These are phyloP conservation scores for Nesoenas mayeri DNA, from an alignment of 2,113 vertebrate genomes.

Conservation along the genomic window DNA sequence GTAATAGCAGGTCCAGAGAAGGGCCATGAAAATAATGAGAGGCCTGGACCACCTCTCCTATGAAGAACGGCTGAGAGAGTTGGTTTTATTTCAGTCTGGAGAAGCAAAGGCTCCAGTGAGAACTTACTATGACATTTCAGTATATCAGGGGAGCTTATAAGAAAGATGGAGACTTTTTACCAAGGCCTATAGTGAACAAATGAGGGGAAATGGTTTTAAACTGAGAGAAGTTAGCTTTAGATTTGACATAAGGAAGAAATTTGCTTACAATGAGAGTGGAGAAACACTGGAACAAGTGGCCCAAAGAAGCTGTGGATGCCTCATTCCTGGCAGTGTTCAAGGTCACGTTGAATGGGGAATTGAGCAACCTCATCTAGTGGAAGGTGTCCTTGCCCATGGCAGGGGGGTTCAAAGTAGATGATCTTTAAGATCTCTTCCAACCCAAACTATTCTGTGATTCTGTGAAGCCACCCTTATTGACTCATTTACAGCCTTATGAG, in stretches of 20 bases:
- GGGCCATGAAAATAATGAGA: neutral
- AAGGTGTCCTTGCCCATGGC: fast-evolving
- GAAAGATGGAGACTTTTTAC: neutral
- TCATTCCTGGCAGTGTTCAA: neutral
- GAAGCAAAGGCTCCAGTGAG: neutral
- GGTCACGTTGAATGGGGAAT: fast-evolving
- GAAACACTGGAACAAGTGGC: neutral
- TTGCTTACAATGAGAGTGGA: fast-evolving
- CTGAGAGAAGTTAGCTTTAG: neutral
- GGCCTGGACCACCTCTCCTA: fast-evolving
- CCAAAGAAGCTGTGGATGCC: neutral
- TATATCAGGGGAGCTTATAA: neutral
- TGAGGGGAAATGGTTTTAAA: neutral
- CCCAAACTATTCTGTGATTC: neutral
- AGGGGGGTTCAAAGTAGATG: neutral
- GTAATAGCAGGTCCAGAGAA: fast-evolving
- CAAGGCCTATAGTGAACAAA: fast-evolving
- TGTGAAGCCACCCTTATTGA: neutral
- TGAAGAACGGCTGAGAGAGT: neutral
- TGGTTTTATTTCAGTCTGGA: neutral
- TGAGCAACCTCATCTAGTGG: neutral
- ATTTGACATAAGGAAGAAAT: neutral
- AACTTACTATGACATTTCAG: neutral
- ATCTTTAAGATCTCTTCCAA: neutral
- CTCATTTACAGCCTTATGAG: neutral